phyloP scores from a whole-genome alignment of 1,140 invertebrate species.

The Leptinotarsa lineolata region DNA sequence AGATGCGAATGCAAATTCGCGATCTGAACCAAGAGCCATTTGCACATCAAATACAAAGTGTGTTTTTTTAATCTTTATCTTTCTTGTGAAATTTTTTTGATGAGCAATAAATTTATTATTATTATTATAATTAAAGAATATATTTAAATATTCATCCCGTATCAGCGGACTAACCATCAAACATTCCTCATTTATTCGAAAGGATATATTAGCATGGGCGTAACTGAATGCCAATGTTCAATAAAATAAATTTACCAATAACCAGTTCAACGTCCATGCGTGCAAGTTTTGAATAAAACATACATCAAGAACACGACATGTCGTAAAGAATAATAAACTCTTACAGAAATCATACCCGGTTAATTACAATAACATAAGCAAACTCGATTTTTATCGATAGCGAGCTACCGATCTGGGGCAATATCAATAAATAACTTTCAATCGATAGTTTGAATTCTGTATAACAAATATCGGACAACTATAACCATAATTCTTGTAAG shows the following conservation, averaged over 20 bases:
- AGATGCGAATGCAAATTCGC: too few relatives aligned
- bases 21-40: too few relatives aligned
- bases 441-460: conserved; percentile 28
- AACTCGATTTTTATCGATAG: conserved; percentile 21
- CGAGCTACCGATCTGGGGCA: conserved; percentile 24
- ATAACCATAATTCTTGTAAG: conserved; percentile 28
- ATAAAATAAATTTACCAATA: conserved; percentile 16
- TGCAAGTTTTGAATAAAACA: conserved; percentile 26
- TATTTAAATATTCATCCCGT: neutral
- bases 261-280: conserved; percentile 6
- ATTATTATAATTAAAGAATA: too few relatives aligned
- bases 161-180: too few relatives aligned
- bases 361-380: conserved; percentile 28
- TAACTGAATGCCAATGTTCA: conserved; percentile 7
- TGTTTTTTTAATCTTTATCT: too few relatives aligned
- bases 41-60: too few relatives aligned
- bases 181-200: neutral
- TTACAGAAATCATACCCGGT: conserved; percentile 18
- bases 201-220: neutral
- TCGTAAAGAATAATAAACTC: conserved; percentile 22
- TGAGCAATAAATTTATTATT: too few relatives aligned
- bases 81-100: too few relatives aligned
- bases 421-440: conserved; percentile 26
- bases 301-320: conserved; percentile 16
- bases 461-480: conserved; percentile 29